Conservation (phyloP, 1,140 invertebrate genomes). For the Philopotamus ludificatus region DNA sequence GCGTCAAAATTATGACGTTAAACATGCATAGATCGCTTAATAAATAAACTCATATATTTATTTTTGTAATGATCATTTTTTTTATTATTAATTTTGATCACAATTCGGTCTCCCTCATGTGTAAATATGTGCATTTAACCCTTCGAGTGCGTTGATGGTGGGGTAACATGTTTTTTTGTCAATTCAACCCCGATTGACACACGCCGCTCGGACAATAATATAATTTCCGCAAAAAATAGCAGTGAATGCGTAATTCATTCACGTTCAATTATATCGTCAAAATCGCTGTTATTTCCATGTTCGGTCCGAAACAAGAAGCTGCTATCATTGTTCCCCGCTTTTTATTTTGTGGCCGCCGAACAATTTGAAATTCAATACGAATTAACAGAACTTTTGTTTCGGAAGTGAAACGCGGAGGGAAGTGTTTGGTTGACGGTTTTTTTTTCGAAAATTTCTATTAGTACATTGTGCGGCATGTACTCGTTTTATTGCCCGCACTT, state of each 20-base stretch:
- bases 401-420: conserved; percentile 7
- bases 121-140: too few relatives aligned
- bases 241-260: background rate
- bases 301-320: conserved; percentile 1
- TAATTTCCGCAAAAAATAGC: conserved; percentile 1
- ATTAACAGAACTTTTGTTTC: conserved; percentile 34
- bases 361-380: conserved; percentile 41
- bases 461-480: background rate
- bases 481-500: background rate
- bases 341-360: conserved; percentile 7
- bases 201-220: background rate
- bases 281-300: conserved; percentile 10
- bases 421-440: conserved; percentile 8
- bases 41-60: too few relatives aligned
- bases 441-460: conserved; percentile 1
- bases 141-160: too few relatives aligned
- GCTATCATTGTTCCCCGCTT: background rate
- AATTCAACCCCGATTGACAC: background rate
- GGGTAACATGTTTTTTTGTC: too few relatives aligned
- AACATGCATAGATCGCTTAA: too few relatives aligned
- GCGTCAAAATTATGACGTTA: too few relatives aligned
- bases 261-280: conserved; percentile 8
- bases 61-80: too few relatives aligned
- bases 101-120: too few relatives aligned
- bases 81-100: too few relatives aligned